These are phyloP conservation scores for Rhyacophila brunnea DNA, from an alignment of 1,140 invertebrate genomes.

Conservation along the genomic window DNA sequence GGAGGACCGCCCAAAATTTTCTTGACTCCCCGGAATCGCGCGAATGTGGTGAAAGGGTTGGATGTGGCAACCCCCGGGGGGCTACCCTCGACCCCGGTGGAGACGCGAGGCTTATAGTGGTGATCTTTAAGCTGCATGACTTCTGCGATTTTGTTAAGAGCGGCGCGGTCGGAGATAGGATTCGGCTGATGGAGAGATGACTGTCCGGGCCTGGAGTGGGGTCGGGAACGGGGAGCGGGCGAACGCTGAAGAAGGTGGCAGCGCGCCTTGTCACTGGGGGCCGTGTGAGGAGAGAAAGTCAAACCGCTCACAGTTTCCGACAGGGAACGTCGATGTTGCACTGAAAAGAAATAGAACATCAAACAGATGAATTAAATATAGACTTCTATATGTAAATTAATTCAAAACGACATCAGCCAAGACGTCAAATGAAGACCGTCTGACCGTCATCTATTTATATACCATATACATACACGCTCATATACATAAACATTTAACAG, in stretches of 20 bases:
- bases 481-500: too few relatives aligned
- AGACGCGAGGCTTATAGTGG: constrained; percentile 62
- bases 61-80: background rate
- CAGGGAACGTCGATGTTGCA: constrained; percentile 64
- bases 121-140: constrained; percentile 78
- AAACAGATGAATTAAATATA: too few relatives aligned
- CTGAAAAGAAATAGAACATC: too few relatives aligned
- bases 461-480: too few relatives aligned
- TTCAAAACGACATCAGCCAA: too few relatives aligned
- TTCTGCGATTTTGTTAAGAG: constrained; percentile 65
- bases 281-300: constrained; percentile 53
- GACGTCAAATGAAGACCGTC: too few relatives aligned
- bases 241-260: constrained; percentile 57
- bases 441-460: too few relatives aligned
- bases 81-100: background rate
- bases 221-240: constrained; percentile 27
- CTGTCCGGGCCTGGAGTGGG: constrained; percentile 26
- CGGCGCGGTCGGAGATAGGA: constrained; percentile 41
- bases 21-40: constrained; percentile 68
- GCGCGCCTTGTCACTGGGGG: constrained; percentile 72
- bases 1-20: constrained; percentile 69
- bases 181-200: constrained; percentile 38
- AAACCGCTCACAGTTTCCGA: constrained; percentile 64
- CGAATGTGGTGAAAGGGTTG: constrained; percentile 71
- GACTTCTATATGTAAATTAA: too few relatives aligned